A percentile compares a stretch with the other conserved stretches of the same genome.
phyloP scores from a whole-genome alignment of 2,113 vertebrate species.

The Ariopsis seemanni region DNA sequence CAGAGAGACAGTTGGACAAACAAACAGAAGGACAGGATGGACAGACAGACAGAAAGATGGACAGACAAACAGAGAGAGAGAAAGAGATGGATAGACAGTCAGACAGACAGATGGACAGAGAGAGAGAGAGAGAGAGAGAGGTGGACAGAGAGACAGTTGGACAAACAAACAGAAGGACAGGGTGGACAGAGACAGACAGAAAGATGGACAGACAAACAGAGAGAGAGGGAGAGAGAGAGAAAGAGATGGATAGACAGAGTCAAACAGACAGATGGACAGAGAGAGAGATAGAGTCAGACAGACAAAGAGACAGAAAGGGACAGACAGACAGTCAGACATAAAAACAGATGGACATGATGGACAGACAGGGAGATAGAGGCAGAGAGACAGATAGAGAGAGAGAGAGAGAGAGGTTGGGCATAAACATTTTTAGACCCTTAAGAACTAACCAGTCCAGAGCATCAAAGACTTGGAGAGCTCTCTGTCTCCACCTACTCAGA shows the following conservation, averaged over 20 bases:
- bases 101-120: background rate
- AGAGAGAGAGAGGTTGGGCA: conserved; percentile 64
- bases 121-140: conserved; percentile 53
- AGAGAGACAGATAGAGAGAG: conserved; percentile 35
- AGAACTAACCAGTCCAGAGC: conserved; percentile 63
- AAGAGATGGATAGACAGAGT: too few species aligned
- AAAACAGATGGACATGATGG: too few species aligned
- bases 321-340: too few species aligned
- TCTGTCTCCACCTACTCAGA: conserved; percentile 61
- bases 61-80: too few species aligned
- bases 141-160: background rate
- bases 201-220: too few species aligned
- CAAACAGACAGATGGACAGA: too few species aligned
- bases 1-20: too few species aligned
- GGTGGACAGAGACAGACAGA: background rate
- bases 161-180: too few species aligned
- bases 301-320: background rate
- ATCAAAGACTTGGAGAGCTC: conserved; percentile 70
- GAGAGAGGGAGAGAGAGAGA: too few species aligned
- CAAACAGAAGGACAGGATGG: too few species aligned
- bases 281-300: background rate
- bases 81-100: background rate
- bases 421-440: conserved; percentile 56
- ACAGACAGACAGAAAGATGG: too few species aligned
- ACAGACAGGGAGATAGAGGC: background rate